Evolutionary conservation across 2,888 invertebrate species (phyloP).

Genomic region (Neoascia interrupta): DNA sequence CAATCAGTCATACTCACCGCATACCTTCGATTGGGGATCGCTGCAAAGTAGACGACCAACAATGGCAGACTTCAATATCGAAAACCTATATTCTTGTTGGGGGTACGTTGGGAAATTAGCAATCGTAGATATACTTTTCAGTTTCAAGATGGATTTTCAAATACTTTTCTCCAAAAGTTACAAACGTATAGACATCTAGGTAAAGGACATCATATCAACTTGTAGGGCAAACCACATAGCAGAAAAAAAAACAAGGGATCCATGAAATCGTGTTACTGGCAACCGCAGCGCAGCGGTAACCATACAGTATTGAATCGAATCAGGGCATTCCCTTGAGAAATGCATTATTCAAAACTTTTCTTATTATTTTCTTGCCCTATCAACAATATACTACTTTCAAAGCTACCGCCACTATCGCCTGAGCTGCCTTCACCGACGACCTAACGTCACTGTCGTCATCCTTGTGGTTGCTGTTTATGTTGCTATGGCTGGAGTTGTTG

Average conservation of each 20-base stretch:
- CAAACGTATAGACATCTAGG: constrained; percentile 19
- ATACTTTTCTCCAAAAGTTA: constrained; percentile 12
- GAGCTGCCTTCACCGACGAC: not conserved
- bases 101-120: constrained; percentile 34
- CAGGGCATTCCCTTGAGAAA: constrained; percentile 62
- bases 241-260: constrained; percentile 11
- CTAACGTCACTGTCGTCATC: not conserved
- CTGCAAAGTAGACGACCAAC: constrained; percentile 7
- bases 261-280: constrained; percentile 46
- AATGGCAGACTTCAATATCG: constrained; percentile 29
- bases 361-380: constrained; percentile 63
- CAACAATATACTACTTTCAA: constrained; percentile 27
- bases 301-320: constrained; percentile 47
- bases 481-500: constrained; percentile 8
- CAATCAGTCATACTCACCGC: constrained; percentile 63
- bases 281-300: constrained; percentile 2
- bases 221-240: not conserved
- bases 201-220: constrained; percentile 19
- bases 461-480: constrained; percentile 7
- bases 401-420: constrained; percentile 22
- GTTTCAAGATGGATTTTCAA: not conserved
- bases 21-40: constrained; percentile 34
- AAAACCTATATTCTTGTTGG: constrained; percentile 21
- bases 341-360: constrained; percentile 70
- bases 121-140: constrained; percentile 29